Percentiles rank a stretch among this genome's conserved stretches.
Evolutionary conservation across 2,797 vertebrate species (phyloP).

Genomic region (Lagodon rhomboides): DNA sequence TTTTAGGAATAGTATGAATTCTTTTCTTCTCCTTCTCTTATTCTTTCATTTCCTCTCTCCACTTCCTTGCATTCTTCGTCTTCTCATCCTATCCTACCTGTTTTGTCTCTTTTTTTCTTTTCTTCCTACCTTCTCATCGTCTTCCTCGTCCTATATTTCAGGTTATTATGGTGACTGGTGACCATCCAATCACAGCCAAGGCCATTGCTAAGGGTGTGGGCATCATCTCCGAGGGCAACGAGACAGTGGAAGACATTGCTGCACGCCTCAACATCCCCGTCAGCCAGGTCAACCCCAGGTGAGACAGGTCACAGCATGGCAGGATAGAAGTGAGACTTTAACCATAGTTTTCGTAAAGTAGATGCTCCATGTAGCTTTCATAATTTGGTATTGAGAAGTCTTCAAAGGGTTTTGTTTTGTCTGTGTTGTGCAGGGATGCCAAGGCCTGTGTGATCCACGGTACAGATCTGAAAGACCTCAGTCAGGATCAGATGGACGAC

Average conservation of each 20-base stretch:
- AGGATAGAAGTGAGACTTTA: background rate
- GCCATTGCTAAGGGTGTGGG: slow-evolving; percentile 91
- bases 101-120: background rate
- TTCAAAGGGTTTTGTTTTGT: background rate
- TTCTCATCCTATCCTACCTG: background rate
- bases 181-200: slow-evolving; percentile 95
- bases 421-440: slow-evolving; percentile 86
- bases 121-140: background rate
- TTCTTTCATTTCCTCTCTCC: background rate
- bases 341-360: background rate
- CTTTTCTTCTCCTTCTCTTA: background rate
- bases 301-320: slow-evolving; percentile 1
- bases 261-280: slow-evolving; percentile 95
- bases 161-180: slow-evolving; percentile 95
- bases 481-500: slow-evolving; percentile 90
- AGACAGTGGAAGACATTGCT: slow-evolving; percentile 93
- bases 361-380: background rate
- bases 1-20: background rate
- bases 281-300: slow-evolving; percentile 95
- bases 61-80: background rate
- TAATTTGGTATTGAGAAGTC: background rate
- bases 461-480: slow-evolving; percentile 92
- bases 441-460: slow-evolving; percentile 95
- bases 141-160: slow-evolving; percentile 28
- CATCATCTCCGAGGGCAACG: slow-evolving; percentile 89